A percentile compares a stretch with the other conserved stretches of the same genome.
These are phyloP conservation scores for Drosophila kuntzei DNA, from an alignment of 2,888 invertebrate species.

Conservation along the genomic window DNA sequence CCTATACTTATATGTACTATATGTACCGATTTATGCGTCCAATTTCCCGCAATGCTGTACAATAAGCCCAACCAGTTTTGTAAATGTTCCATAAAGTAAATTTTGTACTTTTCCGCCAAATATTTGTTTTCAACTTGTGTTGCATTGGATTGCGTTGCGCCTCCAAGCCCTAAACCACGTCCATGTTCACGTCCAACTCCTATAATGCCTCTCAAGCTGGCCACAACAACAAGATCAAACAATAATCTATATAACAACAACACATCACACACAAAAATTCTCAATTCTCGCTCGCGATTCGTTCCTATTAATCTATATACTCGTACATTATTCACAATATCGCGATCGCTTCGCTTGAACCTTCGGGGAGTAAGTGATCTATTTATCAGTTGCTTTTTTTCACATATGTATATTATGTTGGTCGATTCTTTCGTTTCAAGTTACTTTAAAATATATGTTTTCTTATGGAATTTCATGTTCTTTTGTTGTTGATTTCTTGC, in stretches of 20 bases:
- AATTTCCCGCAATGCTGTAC: slow-evolving; percentile 57
- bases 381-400: slow-evolving; percentile 38
- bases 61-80: slow-evolving; percentile 58
- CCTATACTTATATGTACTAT: slow-evolving; percentile 29
- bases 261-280: slow-evolving; percentile 22
- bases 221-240: slow-evolving; percentile 43
- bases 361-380: slow-evolving; percentile 44
- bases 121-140: slow-evolving; percentile 49
- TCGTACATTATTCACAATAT: slow-evolving; percentile 48
- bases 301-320: slow-evolving; percentile 10
- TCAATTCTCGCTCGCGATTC: slow-evolving; percentile 27
- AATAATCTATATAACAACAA: slow-evolving; percentile 13
- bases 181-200: slow-evolving; percentile 34
- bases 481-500: slow-evolving; percentile 59
- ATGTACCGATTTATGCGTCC: slow-evolving; percentile 33
- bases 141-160: slow-evolving; percentile 40
- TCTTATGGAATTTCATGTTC: slow-evolving; percentile 25
- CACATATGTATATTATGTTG: slow-evolving; percentile 26
- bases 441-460: slow-evolving; percentile 14
- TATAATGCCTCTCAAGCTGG: slow-evolving; percentile 40
- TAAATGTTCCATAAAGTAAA: slow-evolving; percentile 57
- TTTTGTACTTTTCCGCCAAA: slow-evolving; percentile 26
- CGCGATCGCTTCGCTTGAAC: slow-evolving; percentile 64
- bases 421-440: slow-evolving; percentile 20
- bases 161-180: slow-evolving; percentile 32